phyloP scores from a whole-genome alignment of 2,888 invertebrate genomes.

The Xanthostigma xanthostigma region DNA sequence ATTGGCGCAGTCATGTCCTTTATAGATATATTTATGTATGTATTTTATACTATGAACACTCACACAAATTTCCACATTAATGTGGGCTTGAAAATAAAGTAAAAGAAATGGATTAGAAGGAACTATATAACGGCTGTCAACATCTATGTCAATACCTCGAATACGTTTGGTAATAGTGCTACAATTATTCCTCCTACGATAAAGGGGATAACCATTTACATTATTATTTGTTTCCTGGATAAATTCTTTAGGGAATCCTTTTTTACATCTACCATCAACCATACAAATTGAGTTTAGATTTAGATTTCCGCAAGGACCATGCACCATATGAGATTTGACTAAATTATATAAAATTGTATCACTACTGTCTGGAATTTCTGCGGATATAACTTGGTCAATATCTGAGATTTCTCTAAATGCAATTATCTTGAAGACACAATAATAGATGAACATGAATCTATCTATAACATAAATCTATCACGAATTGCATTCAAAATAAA shows the following conservation, averaged over 20 bases:
- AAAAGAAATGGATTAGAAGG: constrained; percentile 22
- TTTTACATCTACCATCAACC: too few relatives aligned
- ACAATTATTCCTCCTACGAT: constrained; percentile 15
- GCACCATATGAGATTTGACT: too few relatives aligned
- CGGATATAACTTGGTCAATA: constrained; percentile 9
- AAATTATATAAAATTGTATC: too few relatives aligned
- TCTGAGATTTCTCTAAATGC: not conserved
- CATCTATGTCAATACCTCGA: constrained; percentile 5
- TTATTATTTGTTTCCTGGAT: constrained; percentile 14
- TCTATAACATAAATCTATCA: too few relatives aligned
- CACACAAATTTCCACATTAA: constrained; percentile 22
- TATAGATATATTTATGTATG: constrained; percentile 14
- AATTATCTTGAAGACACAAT: too few relatives aligned
- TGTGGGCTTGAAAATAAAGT: constrained; percentile 21
- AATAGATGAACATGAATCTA: too few relatives aligned
- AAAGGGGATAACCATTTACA: constrained; percentile 20
- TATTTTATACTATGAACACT: constrained; percentile 2
- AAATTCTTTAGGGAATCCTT: constrained; percentile 13
- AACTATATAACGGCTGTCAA: constrained; percentile 23
- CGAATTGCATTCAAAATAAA: too few relatives aligned
- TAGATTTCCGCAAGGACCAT: constrained; percentile 15
- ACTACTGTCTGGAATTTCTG: constrained; percentile 6
- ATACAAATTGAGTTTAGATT: not conserved
- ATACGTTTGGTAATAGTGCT: constrained; percentile 5
- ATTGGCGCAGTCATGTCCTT: constrained; percentile 12